Conservation (phyloP, 2,888 invertebrate genomes). For the Caenorhabditis sp. region DNA sequence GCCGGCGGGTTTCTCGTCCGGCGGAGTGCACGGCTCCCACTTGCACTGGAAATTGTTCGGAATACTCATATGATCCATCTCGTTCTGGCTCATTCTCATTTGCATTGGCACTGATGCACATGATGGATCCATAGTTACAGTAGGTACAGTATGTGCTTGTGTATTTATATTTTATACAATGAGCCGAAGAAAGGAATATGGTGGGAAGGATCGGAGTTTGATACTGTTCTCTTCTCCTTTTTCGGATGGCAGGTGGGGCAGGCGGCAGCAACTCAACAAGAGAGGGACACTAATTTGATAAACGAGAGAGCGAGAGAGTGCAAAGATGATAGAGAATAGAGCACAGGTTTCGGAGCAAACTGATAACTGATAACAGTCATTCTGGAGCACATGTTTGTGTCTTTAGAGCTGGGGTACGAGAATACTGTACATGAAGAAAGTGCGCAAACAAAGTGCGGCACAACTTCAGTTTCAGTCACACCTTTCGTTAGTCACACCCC, state of each 20-base stretch:
- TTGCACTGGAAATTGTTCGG: conserved; percentile 31
- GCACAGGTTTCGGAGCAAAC: conserved; percentile 54
- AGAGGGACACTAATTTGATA: conserved; percentile 59
- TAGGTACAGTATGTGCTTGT: conserved; percentile 44
- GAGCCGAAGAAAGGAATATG: no score
- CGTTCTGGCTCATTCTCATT: conserved; percentile 22
- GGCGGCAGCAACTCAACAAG: conserved; percentile 57
- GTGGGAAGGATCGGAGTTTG: conserved; percentile 16
- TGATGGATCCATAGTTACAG: conserved; percentile 41
- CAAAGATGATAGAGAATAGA: conserved; percentile 43
- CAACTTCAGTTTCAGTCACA: conserved; percentile 18
- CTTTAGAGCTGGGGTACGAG: conserved; percentile 8
- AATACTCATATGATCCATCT: conserved; percentile 36
- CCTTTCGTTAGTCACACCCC: conserved; percentile 28
- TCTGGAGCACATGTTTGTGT: conserved; percentile 31
- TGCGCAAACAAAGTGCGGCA: conserved; percentile 33
- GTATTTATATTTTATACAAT: conserved; percentile 22
- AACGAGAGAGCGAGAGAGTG: conserved; percentile 45
- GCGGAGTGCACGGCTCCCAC: conserved; percentile 64
- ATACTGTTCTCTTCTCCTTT: conserved; percentile 49
- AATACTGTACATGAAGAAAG: conserved; percentile 2
- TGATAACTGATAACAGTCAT: conserved; percentile 51
- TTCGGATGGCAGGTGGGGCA: conserved; percentile 48
- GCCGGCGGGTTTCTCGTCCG: conserved; percentile 52
- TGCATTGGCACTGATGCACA: conserved; percentile 38